Percentiles rank a stretch among this genome's conserved stretches.
These are phyloP conservation scores for pig (Sus scrofa) DNA, from an alignment of 2,113 vertebrate species.

Conservation along the genomic window T2T-Sscrofa CM000827.6:52601501-52602000, in stretches of 20 bases:
- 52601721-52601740: neutral
- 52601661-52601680: neutral
- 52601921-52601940: neutral
- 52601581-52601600: neutral
- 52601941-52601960: neutral
- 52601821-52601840: neutral
- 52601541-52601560: neutral
- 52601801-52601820: neutral
- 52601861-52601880: neutral
- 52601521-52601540: neutral
- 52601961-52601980: neutral
- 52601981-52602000: conserved; percentile 21
- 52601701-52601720: neutral
- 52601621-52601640: neutral
- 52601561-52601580: neutral
- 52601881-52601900: neutral
- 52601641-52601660: neutral
- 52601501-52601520: neutral
- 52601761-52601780: neutral
- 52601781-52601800: neutral
- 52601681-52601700: neutral
- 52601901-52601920: conserved; percentile 16
- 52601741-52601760: conserved; percentile 33
- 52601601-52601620: neutral
- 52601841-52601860: neutral